phyloP scores from a whole-genome alignment of 2,888 invertebrate genomes.

The Pterostichus madidus region DNA sequence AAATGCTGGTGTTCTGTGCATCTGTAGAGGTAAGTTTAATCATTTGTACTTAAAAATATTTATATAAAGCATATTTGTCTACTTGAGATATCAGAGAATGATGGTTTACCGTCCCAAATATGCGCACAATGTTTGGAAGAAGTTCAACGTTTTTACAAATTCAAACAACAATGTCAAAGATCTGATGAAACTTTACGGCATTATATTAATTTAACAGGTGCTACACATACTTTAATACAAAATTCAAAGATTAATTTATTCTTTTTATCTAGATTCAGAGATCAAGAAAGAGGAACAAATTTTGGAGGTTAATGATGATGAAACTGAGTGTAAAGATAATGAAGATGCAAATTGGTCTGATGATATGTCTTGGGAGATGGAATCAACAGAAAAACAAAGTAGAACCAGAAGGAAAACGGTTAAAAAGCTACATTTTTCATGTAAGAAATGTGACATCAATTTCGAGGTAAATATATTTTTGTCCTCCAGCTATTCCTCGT shows the following conservation, averaged over 20 bases:
- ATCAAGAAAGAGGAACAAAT: constrained; percentile 50
- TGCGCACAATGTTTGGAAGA: constrained; percentile 71
- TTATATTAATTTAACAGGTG: constrained; percentile 48
- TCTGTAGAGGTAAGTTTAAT: constrained; percentile 34
- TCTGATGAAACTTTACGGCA: constrained; percentile 70
- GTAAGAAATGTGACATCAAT: constrained; percentile 40
- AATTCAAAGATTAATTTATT: too few relatives aligned
- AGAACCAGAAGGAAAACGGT: neutral
- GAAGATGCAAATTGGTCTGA: neutral
- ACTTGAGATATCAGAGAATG: constrained; percentile 69
- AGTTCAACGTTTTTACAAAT: constrained; percentile 70
- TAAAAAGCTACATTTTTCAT: constrained; percentile 7
- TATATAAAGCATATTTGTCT: constrained; percentile 47
- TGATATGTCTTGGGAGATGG: constrained; percentile 15
- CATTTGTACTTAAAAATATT: neutral
- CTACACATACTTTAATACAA: neutral
- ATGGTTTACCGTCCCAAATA: constrained; percentile 71
- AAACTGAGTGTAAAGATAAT: neutral
- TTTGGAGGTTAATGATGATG: neutral
- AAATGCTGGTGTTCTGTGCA: constrained; percentile 29
- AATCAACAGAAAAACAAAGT: neutral
- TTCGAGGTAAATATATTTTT: constrained; percentile 27
- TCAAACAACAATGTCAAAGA: constrained; percentile 71
- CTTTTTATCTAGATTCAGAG: neutral
- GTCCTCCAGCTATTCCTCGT: too few relatives aligned